Base-by-base conservation (phyloP, 2,888 invertebrate species). In the Pyrgus malvae region DNA sequence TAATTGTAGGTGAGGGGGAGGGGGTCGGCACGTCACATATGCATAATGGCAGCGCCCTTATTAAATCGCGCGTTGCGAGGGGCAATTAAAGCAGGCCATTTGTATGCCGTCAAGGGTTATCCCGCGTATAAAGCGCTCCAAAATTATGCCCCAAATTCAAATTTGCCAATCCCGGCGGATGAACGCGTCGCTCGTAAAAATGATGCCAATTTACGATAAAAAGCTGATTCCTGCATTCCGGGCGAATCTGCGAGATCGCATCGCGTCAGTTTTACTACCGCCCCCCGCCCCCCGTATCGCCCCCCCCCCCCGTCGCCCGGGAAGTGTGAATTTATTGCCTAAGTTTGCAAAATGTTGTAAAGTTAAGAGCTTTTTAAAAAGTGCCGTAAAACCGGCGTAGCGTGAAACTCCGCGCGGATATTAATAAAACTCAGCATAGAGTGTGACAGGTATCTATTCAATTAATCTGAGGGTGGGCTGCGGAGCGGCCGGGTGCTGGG, bases 131-230 rank as follows among this genome's bases (percentile, higher is more conserved):
- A 37, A 44, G 44, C 35, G 58, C 48, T 58, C 57, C 33, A 17
- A 62, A 63, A 62, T 63, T 56, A 65, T 58, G 56, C 48, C 45
- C 58, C 57, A 60, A 63, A 69, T 65, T 67, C 66, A 64, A 68
- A 68, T 66, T 61, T 60, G 58, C 59, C 66, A 56, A 64, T 64
- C 60, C 57, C 54, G 23, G 55, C 21, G 63, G 62, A 61, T 60
- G 60, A 64, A 59, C 62, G 61, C 57, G 60, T 38, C 58, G 66
- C 67, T 74, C 73, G 69, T 74, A 74, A 74, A 73, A 69, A 69
- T 72, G 75, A 72, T 74, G 70, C 69, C 70, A 74, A 73, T 74
- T 76, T 71, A 69, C 75, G 74, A 75, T 76, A 72, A 74, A 73
- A 74, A 67, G 65, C 67, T 66, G 72, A 70, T 66, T 68, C 66